A percentile compares a stretch with the other conserved stretches of the same genome.
Conservation (phyloP, 2,888 invertebrate species). For the Alsophila aescularia region DNA sequence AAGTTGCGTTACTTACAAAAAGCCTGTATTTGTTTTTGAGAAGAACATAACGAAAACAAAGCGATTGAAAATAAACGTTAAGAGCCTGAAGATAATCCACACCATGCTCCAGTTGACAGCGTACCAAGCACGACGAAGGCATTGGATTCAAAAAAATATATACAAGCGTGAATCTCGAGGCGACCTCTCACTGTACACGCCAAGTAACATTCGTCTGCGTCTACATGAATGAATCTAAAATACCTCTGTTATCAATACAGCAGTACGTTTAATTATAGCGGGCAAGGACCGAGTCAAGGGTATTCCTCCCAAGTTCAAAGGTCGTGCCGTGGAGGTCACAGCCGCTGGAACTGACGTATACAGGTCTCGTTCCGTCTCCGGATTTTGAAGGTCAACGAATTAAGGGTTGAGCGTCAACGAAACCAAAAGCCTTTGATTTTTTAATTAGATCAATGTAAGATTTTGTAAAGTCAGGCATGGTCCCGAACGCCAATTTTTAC, state of each 20-base stretch:
- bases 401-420: not conserved
- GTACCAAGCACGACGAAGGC: too few species aligned
- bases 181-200: not conserved
- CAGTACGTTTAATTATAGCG: constrained; percentile 67
- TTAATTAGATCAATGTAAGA: too few species aligned
- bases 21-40: too few species aligned
- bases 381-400: constrained; percentile 23
- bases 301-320: constrained; percentile 81
- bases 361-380: constrained; percentile 46
- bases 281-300: constrained; percentile 75
- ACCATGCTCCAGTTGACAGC: too few species aligned
- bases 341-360: constrained; percentile 48
- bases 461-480: too few species aligned
- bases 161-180: not conserved
- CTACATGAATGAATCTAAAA: constrained; percentile 52
- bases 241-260: constrained; percentile 63
- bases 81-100: too few species aligned
- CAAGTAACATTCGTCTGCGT: not conserved
- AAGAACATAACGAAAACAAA: too few species aligned
- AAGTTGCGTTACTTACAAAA: too few species aligned
- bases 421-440: not conserved
- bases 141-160: not conserved
- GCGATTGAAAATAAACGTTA: too few species aligned
- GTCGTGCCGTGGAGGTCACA: constrained; percentile 75
- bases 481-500: too few species aligned